A percentile compares a stretch with the other conserved stretches of the same genome.
Conservation (phyloP, 2,113 vertebrate species). For the Ursus arctos region DNA sequence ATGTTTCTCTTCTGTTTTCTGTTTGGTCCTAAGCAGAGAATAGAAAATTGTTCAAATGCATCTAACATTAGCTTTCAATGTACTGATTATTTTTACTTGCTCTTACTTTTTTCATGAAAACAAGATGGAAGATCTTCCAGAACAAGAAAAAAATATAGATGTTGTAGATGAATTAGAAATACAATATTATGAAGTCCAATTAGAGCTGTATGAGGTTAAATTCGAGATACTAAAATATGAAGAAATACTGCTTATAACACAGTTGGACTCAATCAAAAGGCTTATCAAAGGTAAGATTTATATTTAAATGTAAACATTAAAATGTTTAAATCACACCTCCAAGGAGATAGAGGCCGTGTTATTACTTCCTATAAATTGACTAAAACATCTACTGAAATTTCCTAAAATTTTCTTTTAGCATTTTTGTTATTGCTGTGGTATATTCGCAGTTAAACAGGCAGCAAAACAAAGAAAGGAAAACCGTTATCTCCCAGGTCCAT, state of each 20-base stretch:
- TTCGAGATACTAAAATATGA: slow-evolving; percentile 96
- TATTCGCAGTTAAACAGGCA: slow-evolving; percentile 23
- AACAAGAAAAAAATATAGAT: slow-evolving; percentile 81
- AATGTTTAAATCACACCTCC: slow-evolving; percentile 20
- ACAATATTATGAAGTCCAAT: slow-evolving; percentile 95
- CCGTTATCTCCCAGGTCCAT: not conserved
- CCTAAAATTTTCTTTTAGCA: slow-evolving; percentile 14
- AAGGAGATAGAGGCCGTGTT: not conserved
- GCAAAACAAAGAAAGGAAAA: slow-evolving; percentile 11
- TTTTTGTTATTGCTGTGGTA: slow-evolving; percentile 49
- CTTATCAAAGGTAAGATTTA: slow-evolving; percentile 93
- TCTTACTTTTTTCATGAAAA: slow-evolving; percentile 71
- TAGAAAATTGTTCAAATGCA: not conserved
- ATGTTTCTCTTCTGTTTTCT: not conserved
- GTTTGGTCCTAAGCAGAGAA: not conserved
- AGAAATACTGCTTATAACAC: slow-evolving; percentile 94
- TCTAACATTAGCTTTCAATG: not conserved
- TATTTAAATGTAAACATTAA: slow-evolving; percentile 49
- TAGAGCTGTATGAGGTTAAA: slow-evolving; percentile 95
- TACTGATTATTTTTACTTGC: slow-evolving; percentile 32
- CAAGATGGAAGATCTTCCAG: slow-evolving; percentile 91
- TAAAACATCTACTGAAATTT: not conserved
- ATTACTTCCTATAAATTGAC: not conserved
- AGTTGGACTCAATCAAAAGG: slow-evolving; percentile 92
- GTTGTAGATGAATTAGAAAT: slow-evolving; percentile 93